These are phyloP conservation scores for Suncus etruscus DNA, from an alignment of 2,113 vertebrate species.

Conservation along the genomic window DNA sequence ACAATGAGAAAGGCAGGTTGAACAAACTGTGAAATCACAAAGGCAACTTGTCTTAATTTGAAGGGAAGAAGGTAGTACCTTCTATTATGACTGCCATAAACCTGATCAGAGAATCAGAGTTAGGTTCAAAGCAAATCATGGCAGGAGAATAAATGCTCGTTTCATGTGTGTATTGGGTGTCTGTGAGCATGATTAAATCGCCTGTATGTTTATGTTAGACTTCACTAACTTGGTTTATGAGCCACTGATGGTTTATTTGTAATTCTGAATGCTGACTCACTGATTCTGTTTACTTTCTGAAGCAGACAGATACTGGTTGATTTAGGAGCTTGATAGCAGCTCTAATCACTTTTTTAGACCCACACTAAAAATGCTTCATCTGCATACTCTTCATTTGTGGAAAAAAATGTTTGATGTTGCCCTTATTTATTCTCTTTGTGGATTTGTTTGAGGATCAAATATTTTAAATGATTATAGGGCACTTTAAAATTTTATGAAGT, in stretches of 20 bases:
- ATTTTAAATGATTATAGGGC: slow-evolving; percentile 18
- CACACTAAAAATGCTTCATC: slow-evolving; percentile 53
- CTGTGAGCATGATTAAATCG: not conserved
- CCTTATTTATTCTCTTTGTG: not conserved
- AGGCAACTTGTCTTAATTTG: slow-evolving; percentile 10
- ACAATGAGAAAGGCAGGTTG: slow-evolving; percentile 36
- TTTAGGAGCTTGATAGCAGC: slow-evolving; percentile 26
- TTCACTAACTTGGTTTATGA: slow-evolving; percentile 45
- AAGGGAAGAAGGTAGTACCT: not conserved
- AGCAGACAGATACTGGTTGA: slow-evolving; percentile 27
- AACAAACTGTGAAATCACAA: not conserved
- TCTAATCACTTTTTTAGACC: slow-evolving; percentile 63
- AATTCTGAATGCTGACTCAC: slow-evolving; percentile 57
- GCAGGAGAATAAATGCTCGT: not conserved
- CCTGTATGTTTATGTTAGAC: not conserved
- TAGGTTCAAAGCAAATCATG: not conserved
- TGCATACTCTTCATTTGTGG: slow-evolving; percentile 10
- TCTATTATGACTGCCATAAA: not conserved
- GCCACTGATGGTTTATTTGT: slow-evolving; percentile 44
- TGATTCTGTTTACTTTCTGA: slow-evolving; percentile 62
- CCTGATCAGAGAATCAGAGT: slow-evolving; percentile 12
- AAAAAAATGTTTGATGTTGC: slow-evolving; percentile 37
- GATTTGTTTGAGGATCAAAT: slow-evolving; percentile 47
- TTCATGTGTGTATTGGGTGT: not conserved
- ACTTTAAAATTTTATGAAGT: slow-evolving; percentile 44